Evolutionary conservation across 2,113 vertebrate genomes (phyloP), one percentile per base, ranked within the genome.

Genomic region (Burhinus oedicnemus): DNA sequence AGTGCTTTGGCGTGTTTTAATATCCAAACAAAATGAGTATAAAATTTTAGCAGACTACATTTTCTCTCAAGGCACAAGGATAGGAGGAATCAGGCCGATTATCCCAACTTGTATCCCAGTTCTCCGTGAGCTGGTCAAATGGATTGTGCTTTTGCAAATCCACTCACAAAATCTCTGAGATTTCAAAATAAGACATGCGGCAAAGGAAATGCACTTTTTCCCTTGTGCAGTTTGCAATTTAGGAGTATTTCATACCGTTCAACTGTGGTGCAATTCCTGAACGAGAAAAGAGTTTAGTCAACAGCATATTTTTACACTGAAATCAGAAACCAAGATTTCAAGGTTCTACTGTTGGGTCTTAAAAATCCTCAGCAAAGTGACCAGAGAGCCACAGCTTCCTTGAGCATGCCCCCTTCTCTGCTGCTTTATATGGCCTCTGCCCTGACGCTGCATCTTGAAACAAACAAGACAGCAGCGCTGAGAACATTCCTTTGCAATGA

Each of bases 401-500:
- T 90, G 89, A 94, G 80, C 78, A 94, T 94, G 89, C 52, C 40
- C 12, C 34, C 60, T 77, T 72, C 87, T 83, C 57, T 76, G 44
- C 68, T 90, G 90, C 85, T 96, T 94, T 94, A 55, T 85, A 90
- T 95, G 82, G 60, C 66, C 84, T 94, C n/a, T 92, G 89, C 60
- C 61, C 88, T 81, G 75, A 90, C 23, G 2, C 64, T 77, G 78
- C 78, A 81, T 74, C 70, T 69, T 44, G 83, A 85, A 79, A 87
- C 80, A 96, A 96, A 97, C 92, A 96, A 94, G 70, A 86, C 74
- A 91, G 77, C 86, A 91, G 52, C 3, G 15, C 88, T 92, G 95
- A 95, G 89, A 97, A 96, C 96, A 97, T 97, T 98, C 95, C 83
- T 95, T 96, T 93, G 93, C 76, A 89, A 55, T 96, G 80, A 96